Percentiles rank a stretch among this genome's conserved stretches.
Conservation (phyloP, 2,888 invertebrate species). For the Habrosyne pyritoides region DNA sequence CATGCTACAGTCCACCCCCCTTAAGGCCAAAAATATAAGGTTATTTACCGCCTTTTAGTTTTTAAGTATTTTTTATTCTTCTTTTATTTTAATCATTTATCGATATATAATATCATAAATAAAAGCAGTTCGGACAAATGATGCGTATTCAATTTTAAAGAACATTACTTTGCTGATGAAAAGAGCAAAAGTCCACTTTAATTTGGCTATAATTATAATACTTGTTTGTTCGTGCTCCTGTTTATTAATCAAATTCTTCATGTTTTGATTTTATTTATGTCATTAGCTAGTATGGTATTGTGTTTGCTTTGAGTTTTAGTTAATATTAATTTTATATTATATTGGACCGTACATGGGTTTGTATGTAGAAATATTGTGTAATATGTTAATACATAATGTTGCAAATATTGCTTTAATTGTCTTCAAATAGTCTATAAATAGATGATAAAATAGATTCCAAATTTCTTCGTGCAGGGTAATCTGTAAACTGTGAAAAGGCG, state of each 20-base stretch:
- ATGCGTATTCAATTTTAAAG: neutral
- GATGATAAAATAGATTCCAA: conserved; percentile 64
- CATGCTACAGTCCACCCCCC: conserved; percentile 36
- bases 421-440: conserved; percentile 51
- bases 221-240: conserved; percentile 14
- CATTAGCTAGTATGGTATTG: conserved; percentile 20
- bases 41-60: conserved; percentile 64
- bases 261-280: conserved; percentile 12
- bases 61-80: conserved; percentile 45
- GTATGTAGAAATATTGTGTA: conserved; percentile 21
- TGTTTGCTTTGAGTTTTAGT: conserved; percentile 20
- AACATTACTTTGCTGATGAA: neutral
- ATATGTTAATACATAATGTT: conserved; percentile 32
- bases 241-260: conserved; percentile 11
- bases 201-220: neutral
- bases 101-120: conserved; percentile 46
- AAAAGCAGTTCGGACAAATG: conserved; percentile 25
- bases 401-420: conserved; percentile 39
- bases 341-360: conserved; percentile 21
- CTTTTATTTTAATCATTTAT: conserved; percentile 27
- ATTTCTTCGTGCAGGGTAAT: conserved; percentile 80
- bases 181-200: neutral
- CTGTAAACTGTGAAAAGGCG: conserved; percentile 41
- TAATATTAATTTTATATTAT: conserved; percentile 16
- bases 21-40: conserved; percentile 58